Conservation (phyloP, 2,113 vertebrate genomes). For the Python bivittatus region DNA sequence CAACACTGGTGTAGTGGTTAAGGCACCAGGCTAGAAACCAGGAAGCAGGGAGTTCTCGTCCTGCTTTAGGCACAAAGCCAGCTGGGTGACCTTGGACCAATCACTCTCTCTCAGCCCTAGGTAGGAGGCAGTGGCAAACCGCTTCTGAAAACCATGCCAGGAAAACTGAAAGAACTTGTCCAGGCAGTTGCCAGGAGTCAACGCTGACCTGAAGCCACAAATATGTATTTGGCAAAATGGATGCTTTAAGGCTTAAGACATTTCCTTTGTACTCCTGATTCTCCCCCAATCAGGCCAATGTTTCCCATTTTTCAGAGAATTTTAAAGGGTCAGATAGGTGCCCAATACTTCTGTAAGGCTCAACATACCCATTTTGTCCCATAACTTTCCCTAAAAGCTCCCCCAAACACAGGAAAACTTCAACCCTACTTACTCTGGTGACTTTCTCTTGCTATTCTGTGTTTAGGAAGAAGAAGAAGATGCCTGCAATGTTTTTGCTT, state of each 20-base stretch:
- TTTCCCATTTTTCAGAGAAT: too few relatives aligned
- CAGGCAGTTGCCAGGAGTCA: neutral
- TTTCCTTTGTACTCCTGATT: too few relatives aligned
- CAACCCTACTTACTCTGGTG: too few relatives aligned
- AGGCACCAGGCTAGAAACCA: neutral
- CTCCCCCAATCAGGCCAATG: too few relatives aligned
- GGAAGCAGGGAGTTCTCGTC: neutral
- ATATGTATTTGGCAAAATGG: neutral
- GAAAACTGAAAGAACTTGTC: neutral
- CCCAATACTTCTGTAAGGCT: too few relatives aligned
- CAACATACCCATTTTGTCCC: too few relatives aligned
- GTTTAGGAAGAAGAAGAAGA: rapidly evolving
- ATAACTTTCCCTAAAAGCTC: too few relatives aligned
- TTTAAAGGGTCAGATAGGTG: too few relatives aligned
- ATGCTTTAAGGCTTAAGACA: neutral
- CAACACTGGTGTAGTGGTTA: too few relatives aligned
- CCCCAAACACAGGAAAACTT: too few relatives aligned
- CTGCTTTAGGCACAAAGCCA: neutral
- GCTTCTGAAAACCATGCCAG: neutral
- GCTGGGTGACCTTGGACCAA: neutral
- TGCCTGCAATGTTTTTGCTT: neutral
- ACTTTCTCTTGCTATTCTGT: too few relatives aligned
- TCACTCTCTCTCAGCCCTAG: neutral
- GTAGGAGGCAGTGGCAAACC: neutral
- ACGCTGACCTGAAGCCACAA: neutral